A percentile compares a stretch with the other conserved stretches of the same genome.
phyloP scores from a whole-genome alignment of 1,140 invertebrate species.

The Mesaphorura yosii region DNA sequence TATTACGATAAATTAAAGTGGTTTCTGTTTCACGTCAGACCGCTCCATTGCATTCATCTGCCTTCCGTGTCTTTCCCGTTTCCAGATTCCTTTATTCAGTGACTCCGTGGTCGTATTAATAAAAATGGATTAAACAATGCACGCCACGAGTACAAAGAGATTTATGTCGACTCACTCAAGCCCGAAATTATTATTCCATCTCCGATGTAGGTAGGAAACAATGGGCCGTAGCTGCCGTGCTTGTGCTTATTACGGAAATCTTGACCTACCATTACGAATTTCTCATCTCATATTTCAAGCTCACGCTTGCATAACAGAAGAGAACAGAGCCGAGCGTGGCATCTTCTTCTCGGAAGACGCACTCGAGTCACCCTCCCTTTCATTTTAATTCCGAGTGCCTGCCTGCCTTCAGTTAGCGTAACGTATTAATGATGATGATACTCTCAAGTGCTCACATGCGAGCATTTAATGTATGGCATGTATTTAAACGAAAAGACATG shows the following conservation, averaged over 20 bases:
- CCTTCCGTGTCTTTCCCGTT: background rate
- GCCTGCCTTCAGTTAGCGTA: too few relatives aligned
- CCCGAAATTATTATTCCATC: background rate
- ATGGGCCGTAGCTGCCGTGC: background rate
- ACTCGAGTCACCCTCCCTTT: too few relatives aligned
- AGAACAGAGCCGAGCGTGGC: too few relatives aligned
- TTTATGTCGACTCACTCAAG: background rate
- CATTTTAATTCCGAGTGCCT: too few relatives aligned
- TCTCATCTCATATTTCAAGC: constrained; percentile 7
- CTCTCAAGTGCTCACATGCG: too few relatives aligned
- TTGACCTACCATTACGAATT: constrained; percentile 12
- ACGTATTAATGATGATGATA: too few relatives aligned
- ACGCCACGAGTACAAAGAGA: background rate
- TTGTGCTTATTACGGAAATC: background rate
- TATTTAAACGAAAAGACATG: too few relatives aligned
- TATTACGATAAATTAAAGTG: background rate
- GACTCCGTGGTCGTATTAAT: too few relatives aligned
- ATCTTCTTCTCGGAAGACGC: too few relatives aligned
- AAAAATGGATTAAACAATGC: constrained; percentile 1
- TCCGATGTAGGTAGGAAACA: constrained; percentile 5
- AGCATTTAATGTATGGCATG: too few relatives aligned
- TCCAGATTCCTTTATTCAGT: constrained; percentile 8
- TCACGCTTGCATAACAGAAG: too few relatives aligned
- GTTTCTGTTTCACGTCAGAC: background rate
- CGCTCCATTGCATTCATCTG: background rate